phyloP scores from a whole-genome alignment of 2,888 invertebrate species.

The Diaperis boleti region DNA sequence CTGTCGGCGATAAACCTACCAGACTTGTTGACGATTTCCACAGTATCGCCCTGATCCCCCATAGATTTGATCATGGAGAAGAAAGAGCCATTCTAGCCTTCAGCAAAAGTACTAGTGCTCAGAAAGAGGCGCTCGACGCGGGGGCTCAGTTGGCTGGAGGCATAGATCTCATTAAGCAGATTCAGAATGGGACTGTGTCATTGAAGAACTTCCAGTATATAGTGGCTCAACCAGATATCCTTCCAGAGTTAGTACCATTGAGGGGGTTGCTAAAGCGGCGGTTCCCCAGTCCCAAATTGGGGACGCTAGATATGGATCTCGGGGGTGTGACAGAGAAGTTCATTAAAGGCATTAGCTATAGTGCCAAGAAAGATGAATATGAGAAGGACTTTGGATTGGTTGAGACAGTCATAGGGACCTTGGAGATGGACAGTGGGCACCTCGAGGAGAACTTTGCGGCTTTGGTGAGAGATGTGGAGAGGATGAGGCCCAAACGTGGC shows the following conservation, averaged over 20 bases:
- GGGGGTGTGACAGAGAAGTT: constrained; percentile 73
- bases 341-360: constrained; percentile 78
- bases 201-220: constrained; percentile 79
- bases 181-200: constrained; percentile 79
- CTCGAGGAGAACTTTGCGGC: constrained; percentile 80
- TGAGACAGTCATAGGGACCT: constrained; percentile 76
- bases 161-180: constrained; percentile 79
- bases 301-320: constrained; percentile 78
- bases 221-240: constrained; percentile 83
- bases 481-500: constrained; percentile 74
- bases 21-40: constrained; percentile 78
- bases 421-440: constrained; percentile 78
- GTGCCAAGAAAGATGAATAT: constrained; percentile 74
- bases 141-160: constrained; percentile 84
- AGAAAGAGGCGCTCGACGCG: constrained; percentile 73
- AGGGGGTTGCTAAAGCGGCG: constrained; percentile 82
- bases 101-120: constrained; percentile 75
- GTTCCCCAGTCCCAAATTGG: constrained; percentile 78
- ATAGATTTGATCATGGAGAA: constrained; percentile 78
- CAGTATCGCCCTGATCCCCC: constrained; percentile 75
- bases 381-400: constrained; percentile 80
- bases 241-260: constrained; percentile 80
- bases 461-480: constrained; percentile 75
- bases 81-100: constrained; percentile 80
- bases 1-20: constrained; percentile 79